Evolutionary conservation across 2,113 vertebrate species (phyloP), one percentile per base, ranked within the genome.

Genomic region (Brachyhypopomus occidentalis): DNA sequence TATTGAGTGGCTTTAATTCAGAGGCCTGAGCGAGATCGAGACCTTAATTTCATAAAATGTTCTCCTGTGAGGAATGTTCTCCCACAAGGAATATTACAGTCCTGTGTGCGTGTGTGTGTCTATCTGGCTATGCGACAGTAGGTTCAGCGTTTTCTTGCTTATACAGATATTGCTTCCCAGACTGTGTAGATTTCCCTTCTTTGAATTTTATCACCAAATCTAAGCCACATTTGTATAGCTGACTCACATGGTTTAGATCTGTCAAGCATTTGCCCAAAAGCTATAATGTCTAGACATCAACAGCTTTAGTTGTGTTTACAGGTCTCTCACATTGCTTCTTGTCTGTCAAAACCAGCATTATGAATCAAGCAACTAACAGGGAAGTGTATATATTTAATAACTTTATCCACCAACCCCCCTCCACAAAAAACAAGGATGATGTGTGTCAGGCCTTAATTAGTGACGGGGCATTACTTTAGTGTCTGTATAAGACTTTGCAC

Each of bases 401-500:
- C 75, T 88, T 82, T 90, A 92, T 94, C 92, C 4, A n/a, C n/a
- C n/a, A n/a, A 48, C 5, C 9, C 41, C 92, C 95, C 88, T 89
- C 94, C 93, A 92, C 92, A 93, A 94, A 95, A 94, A 93, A n/a
- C n/a, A n/a, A n/a, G n/a, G n/a, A n/a, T n/a, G 94, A 90, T 84
- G 86, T 78, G 84, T 84, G 87, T 87, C 90, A 23, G 89, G 86
- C 90, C 89, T 92, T 90, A 86, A 63, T 66, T 79, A 55, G 92
- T 81, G 84, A 93, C 89, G 85, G 91, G 87, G 89, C 85, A 60
- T 72, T 52, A 14, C 45, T 66, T 81, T 25, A 77, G 70, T 86
- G 85, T 88, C 83, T 88, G 34, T 85, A 81, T 85, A 86, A 79
- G 89, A 87, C 25, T 36, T 27, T 83, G 79, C 66, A 23, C 75